Conservation (phyloP, 2,888 invertebrate genomes). For the Syrista parreyssii region DNA sequence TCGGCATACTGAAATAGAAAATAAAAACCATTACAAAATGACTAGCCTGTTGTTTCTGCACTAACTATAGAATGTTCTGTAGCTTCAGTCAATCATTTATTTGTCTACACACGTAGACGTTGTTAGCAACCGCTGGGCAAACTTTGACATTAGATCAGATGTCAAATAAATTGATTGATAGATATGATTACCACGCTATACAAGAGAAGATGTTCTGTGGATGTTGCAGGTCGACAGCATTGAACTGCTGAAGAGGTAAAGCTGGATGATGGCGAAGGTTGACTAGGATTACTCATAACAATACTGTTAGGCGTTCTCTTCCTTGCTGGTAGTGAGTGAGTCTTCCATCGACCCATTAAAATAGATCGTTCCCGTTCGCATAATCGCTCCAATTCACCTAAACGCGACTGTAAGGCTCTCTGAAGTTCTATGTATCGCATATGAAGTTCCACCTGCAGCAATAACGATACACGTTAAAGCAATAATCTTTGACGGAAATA, state of each 20-base stretch:
- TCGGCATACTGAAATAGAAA: conserved; percentile 53
- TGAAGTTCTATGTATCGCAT: conserved; percentile 93
- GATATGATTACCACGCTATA: conserved; percentile 59
- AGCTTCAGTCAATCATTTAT: not conserved
- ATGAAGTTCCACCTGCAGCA: conserved; percentile 82
- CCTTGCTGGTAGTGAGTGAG: conserved; percentile 87
- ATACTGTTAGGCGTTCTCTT: conserved; percentile 78
- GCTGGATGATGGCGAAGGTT: conserved; percentile 55
- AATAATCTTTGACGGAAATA: not conserved
- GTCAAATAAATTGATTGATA: not conserved
- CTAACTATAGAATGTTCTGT: not conserved
- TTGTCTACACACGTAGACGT: not conserved
- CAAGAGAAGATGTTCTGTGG: conserved; percentile 77
- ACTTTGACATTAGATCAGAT: not conserved
- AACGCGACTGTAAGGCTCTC: conserved; percentile 83
- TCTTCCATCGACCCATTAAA: conserved; percentile 88
- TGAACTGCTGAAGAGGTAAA: conserved; percentile 62
- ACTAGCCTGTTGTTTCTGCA: not conserved
- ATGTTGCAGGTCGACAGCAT: conserved; percentile 82
- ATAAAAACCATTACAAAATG: not conserved
- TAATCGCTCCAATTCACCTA: conserved; percentile 85
- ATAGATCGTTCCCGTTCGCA: conserved; percentile 85
- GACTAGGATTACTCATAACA: conserved; percentile 53
- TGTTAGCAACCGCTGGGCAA: not conserved
- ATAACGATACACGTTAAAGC: not conserved